Evolutionary conservation across 2,888 invertebrate genomes (phyloP).

Genomic region (Lampropteryx suffumata): DNA sequence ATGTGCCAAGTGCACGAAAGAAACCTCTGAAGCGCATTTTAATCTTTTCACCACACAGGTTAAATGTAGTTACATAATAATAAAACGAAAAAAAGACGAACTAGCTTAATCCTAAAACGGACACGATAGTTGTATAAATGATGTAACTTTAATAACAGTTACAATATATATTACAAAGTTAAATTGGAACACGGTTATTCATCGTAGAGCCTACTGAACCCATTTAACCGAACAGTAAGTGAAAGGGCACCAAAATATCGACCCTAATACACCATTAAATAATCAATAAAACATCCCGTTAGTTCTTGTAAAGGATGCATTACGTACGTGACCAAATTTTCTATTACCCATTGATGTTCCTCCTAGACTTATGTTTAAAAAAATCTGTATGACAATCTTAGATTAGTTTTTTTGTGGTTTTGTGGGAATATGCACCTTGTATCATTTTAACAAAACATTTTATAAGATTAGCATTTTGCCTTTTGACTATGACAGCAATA

Average conservation of each 20-base stretch:
- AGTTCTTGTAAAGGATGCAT: constrained; percentile 64
- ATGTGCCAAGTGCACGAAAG: too few relatives aligned
- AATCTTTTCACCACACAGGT: too few relatives aligned
- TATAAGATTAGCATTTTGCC: too few relatives aligned
- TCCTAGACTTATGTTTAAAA: constrained; percentile 23
- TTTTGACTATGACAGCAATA: too few relatives aligned
- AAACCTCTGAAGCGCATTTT: too few relatives aligned
- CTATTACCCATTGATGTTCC: constrained; percentile 30
- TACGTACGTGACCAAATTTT: constrained; percentile 59
- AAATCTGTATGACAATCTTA: constrained; percentile 23
- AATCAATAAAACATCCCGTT: constrained; percentile 59
- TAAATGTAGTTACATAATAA: too few relatives aligned
- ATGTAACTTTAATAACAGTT: too few relatives aligned
- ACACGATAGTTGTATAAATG: too few relatives aligned
- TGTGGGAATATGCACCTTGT: too few relatives aligned
- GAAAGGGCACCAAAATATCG: constrained; percentile 58
- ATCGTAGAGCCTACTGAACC: constrained; percentile 41
- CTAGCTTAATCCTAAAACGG: too few relatives aligned
- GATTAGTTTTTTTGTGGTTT: not conserved
- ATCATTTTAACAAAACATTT: too few relatives aligned
- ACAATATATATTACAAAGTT: constrained; percentile 9
- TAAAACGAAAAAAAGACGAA: too few relatives aligned
- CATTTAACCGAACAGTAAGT: constrained; percentile 41
- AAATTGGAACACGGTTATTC: constrained; percentile 23
- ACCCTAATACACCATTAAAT: constrained; percentile 47